Evolutionary conservation across 2,113 vertebrate species (phyloP).

Genomic region (Indicator indicator): DNA sequence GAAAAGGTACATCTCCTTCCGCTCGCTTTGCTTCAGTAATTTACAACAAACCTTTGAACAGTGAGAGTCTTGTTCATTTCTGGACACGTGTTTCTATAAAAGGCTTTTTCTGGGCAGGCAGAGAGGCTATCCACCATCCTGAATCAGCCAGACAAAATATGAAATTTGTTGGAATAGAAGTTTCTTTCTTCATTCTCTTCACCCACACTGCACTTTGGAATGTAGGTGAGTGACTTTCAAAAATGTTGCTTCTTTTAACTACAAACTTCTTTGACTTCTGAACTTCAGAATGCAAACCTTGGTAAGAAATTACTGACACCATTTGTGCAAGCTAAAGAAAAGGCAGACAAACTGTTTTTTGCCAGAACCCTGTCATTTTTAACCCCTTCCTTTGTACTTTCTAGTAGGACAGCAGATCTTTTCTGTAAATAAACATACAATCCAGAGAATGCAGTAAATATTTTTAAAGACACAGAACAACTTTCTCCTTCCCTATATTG

Average conservation of each 20-base stretch:
- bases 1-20: not conserved
- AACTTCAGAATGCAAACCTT: not conserved
- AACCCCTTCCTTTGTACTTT: not conserved
- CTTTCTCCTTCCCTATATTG: not conserved
- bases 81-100: not conserved
- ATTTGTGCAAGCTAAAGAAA: not conserved
- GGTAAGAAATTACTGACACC: not conserved
- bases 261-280: not conserved
- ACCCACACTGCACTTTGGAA: not conserved
- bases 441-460: not conserved
- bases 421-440: not conserved
- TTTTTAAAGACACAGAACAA: not conserved
- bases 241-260: not conserved
- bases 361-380: not conserved
- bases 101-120: not conserved
- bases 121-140: not conserved
- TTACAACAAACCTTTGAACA: conserved; percentile 59
- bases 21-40: conserved; percentile 9
- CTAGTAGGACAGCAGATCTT: not conserved
- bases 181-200: not conserved
- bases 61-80: not conserved
- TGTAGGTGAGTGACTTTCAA: conserved; percentile 46
- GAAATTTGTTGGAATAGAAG: not conserved
- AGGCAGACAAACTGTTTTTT: not conserved
- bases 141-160: conserved; percentile 6